Conservation (phyloP, 1,140 invertebrate species). For the Phthorimaea operculella region DNA sequence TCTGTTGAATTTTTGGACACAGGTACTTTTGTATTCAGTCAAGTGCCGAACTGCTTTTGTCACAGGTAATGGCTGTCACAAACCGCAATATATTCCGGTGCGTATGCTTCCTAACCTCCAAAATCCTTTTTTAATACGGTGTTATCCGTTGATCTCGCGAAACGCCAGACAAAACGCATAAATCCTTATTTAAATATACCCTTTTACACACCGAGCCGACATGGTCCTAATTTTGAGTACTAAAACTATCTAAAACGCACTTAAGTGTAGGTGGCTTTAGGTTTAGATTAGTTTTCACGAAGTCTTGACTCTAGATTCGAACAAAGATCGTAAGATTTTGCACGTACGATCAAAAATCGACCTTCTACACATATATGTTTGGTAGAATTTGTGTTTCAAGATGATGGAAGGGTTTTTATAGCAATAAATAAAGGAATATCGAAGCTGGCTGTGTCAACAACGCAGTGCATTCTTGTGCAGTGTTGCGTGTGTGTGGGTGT, state of each 20-base stretch:
- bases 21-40: too few relatives aligned
- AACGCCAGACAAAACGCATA: slow-evolving; percentile 62
- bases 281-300: neutral
- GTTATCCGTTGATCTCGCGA: slow-evolving; percentile 62
- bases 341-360: neutral
- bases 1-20: too few relatives aligned
- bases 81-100: neutral
- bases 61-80: neutral
- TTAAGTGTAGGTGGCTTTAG: neutral
- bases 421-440: slow-evolving; percentile 68
- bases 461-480: slow-evolving; percentile 65
- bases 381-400: slow-evolving; percentile 9
- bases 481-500: slow-evolving; percentile 34
- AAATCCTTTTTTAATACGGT: slow-evolving; percentile 37
- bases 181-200: slow-evolving; percentile 67
- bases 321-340: neutral
- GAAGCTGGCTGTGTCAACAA: slow-evolving; percentile 67
- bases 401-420: slow-evolving; percentile 52
- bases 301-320: too few relatives aligned
- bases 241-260: neutral
- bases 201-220: slow-evolving; percentile 16
- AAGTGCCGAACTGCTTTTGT: neutral
- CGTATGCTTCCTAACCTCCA: too few relatives aligned
- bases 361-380: neutral
- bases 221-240: neutral